These are phyloP conservation scores for Heliconius hortense DNA, from an alignment of 2,888 invertebrate genomes.

Conservation along the genomic window DNA sequence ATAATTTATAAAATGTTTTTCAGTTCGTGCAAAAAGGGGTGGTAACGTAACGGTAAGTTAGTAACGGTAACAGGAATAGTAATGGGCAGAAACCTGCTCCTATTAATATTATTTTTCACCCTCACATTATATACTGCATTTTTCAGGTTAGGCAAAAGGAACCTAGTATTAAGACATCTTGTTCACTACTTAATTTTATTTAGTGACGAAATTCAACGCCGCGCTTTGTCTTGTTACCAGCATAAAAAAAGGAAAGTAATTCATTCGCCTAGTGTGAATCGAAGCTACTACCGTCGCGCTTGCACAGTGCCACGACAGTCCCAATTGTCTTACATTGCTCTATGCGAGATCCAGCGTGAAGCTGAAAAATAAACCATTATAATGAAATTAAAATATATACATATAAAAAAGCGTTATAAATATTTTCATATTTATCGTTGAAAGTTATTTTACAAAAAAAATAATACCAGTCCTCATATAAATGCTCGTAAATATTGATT, in stretches of 20 bases:
- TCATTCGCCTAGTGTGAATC: not conserved
- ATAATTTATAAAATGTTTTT: not conserved
- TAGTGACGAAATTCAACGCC: not conserved
- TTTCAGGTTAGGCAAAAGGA: not conserved
- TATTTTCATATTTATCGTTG: not conserved
- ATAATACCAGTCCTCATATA: not conserved
- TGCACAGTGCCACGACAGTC: not conserved
- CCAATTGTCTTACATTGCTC: not conserved
- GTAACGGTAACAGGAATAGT: not conserved
- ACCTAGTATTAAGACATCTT: not conserved
- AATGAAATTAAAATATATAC: not conserved
- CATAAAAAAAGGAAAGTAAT: not conserved
- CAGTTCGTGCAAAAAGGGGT: not conserved
- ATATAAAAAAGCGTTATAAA: not conserved
- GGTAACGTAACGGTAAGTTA: not conserved
- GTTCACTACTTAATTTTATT: too few relatives aligned
- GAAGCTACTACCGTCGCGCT: not conserved
- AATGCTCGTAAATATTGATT: constrained; percentile 20
- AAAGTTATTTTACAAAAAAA: constrained; percentile 17
- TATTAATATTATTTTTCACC: not conserved
- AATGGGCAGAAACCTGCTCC: too few relatives aligned
- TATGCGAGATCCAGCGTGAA: not conserved
- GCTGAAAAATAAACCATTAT: not conserved
- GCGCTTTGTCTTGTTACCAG: not conserved
- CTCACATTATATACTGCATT: not conserved